Evolutionary conservation across 2,797 vertebrate species (phyloP).

Genomic region (Antennarius maculatus): DNA sequence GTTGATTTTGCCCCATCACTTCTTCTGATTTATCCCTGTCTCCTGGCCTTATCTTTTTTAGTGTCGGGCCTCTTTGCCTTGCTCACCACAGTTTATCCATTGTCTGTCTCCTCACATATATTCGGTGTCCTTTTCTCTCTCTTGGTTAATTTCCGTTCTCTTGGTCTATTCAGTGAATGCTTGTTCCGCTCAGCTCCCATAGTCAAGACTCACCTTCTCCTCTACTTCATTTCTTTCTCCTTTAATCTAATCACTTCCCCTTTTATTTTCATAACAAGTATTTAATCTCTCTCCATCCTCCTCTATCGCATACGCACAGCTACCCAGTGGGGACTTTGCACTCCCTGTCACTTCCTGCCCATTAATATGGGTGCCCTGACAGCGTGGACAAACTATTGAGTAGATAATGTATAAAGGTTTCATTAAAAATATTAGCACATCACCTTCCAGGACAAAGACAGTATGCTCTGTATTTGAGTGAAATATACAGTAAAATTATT

Average conservation of each 20-base stretch:
- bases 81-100: constrained; percentile 36
- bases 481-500: no score
- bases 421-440: constrained; percentile 72
- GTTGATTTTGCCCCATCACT: constrained; percentile 14
- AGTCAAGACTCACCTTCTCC: constrained; percentile 57
- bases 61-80: constrained; percentile 37
- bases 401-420: constrained; percentile 76
- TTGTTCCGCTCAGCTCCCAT: constrained; percentile 33
- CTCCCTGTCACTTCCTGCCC: constrained; percentile 74
- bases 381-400: constrained; percentile 68
- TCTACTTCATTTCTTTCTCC: constrained; percentile 64
- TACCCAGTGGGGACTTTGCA: constrained; percentile 64
- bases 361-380: constrained; percentile 72
- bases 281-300: constrained; percentile 65
- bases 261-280: constrained; percentile 68
- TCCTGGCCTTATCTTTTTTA: constrained; percentile 30
- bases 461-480: no score
- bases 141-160: constrained; percentile 57
- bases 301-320: constrained; percentile 61
- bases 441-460: constrained; percentile 55
- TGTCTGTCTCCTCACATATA: constrained; percentile 19
- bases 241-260: constrained; percentile 69
- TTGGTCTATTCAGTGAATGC: constrained; percentile 29
- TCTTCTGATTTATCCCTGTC: not conserved
- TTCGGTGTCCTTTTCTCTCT: constrained; percentile 36